phyloP scores from a whole-genome alignment of 2,113 vertebrate species.

The Daphoenositta chrysoptera region DNA sequence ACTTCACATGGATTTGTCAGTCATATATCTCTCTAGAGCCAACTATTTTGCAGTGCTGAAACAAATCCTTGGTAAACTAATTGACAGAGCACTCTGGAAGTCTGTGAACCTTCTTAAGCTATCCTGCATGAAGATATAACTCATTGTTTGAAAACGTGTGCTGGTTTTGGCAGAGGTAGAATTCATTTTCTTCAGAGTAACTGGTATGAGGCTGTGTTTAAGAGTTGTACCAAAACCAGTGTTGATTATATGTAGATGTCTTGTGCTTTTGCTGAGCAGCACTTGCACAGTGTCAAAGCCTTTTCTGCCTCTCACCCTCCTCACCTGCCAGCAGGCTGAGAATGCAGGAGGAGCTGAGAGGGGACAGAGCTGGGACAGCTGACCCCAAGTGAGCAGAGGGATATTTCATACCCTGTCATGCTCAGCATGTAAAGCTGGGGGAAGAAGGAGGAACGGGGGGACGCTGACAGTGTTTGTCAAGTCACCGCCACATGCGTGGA shows the following conservation, averaged over 20 bases:
- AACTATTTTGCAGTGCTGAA: not conserved
- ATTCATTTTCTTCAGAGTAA: not conserved
- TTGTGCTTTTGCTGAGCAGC: not conserved
- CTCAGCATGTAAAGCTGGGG: not conserved
- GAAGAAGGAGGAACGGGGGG: not conserved
- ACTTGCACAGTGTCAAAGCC: not conserved
- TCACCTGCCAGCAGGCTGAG: not conserved
- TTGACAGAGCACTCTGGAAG: not conserved
- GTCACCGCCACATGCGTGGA: accelerated
- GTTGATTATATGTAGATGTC: not conserved
- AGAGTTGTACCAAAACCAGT: not conserved
- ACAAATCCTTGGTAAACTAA: not conserved
- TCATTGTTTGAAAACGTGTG: not conserved
- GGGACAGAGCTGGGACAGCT: not conserved
- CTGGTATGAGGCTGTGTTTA: not conserved
- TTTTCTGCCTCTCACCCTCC: not conserved
- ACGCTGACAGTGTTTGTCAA: not conserved
- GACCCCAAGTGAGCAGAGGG: not conserved
- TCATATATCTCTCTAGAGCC: not conserved
- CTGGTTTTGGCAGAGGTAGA: not conserved
- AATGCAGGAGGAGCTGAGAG: not conserved
- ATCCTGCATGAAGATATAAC: not conserved
- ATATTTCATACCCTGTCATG: not conserved
- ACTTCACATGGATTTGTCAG: not conserved
- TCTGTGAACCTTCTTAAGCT: not conserved